phyloP scores from a whole-genome alignment of 92 coral and sea anemone species.

The Nematostella vectensis region DNA sequence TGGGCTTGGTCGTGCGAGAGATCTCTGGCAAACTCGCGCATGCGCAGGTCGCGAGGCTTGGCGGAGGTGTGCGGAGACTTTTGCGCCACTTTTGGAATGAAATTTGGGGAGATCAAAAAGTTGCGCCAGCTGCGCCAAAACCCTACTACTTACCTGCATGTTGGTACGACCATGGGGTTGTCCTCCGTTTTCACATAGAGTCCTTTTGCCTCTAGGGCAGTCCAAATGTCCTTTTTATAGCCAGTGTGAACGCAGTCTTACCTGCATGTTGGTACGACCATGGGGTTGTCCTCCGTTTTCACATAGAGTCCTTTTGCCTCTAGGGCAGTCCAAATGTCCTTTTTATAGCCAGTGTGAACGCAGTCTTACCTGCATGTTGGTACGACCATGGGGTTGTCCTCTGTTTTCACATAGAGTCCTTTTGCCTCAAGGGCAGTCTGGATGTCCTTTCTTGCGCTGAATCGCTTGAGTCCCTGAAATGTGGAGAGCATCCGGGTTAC shows the following conservation, averaged over 20 bases:
- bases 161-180: constrained; percentile 95
- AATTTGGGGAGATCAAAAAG: too few species aligned
- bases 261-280: constrained; percentile 99
- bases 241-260: too few species aligned
- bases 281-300: constrained; percentile 86
- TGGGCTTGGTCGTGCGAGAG: too few species aligned
- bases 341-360: too few species aligned
- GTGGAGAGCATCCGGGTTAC: too few species aligned
- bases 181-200: constrained; percentile 67
- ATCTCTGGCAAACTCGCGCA: too few species aligned
- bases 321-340: constrained; percentile 67
- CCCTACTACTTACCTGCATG: constrained; percentile 93
- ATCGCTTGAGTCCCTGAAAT: constrained; percentile 82
- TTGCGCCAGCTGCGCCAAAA: too few species aligned
- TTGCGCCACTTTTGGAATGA: too few species aligned
- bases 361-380: constrained; percentile 89
- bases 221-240: constrained; percentile 64
- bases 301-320: constrained; percentile 69
- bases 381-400: constrained; percentile 96
- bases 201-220: constrained; percentile 70
- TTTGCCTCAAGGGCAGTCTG: constrained; percentile 68
- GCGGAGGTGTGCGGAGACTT: too few species aligned
- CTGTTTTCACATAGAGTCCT: constrained; percentile 80
- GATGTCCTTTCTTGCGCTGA: constrained; percentile 77
- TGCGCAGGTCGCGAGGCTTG: too few species aligned